Percentiles rank a stretch among this genome's conserved stretches.
Conservation (phyloP, 2,888 invertebrate species). For the Cotesia congregata region DNA sequence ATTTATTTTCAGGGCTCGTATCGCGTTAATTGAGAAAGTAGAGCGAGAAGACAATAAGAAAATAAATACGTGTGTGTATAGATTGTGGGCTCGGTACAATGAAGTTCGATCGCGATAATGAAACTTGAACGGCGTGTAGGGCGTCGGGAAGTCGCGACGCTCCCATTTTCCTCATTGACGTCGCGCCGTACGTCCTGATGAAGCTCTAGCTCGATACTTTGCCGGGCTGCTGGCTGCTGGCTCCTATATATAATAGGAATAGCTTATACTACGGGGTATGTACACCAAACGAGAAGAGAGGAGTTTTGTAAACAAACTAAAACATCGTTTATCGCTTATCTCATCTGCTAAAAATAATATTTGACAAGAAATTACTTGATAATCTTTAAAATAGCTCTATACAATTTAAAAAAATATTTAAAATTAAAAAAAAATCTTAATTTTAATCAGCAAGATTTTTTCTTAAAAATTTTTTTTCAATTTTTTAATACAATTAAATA, state of each 20-base stretch:
- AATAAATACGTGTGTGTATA: not conserved
- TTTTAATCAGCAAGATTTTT: too few relatives aligned
- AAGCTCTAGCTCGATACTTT: conserved; percentile 21
- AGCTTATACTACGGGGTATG: conserved; percentile 28
- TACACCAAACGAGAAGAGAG: conserved; percentile 34
- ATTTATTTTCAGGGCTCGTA: not conserved
- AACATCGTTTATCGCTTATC: not conserved
- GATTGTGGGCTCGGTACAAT: not conserved
- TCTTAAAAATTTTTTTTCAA: too few relatives aligned
- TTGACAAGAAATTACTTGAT: not conserved
- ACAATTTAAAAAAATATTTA: too few relatives aligned
- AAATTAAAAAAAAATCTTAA: too few relatives aligned
- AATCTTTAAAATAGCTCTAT: conserved; percentile 25
- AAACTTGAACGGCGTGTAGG: conserved; percentile 43
- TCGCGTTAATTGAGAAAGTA: not conserved
- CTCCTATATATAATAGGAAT: not conserved
- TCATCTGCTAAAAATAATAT: not conserved
- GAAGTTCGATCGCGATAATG: conserved; percentile 45
- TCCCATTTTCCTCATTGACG: conserved; percentile 47
- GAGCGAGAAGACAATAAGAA: not conserved
- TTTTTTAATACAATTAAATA: too few relatives aligned
- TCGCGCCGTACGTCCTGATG: conserved; percentile 33
- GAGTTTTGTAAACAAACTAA: not conserved
- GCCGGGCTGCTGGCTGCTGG: conserved; percentile 26
- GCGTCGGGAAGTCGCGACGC: conserved; percentile 54